Percentiles rank a stretch among this genome's conserved stretches.
phyloP scores from a whole-genome alignment of 2,888 invertebrate genomes.

The Cartodere bifasciata region DNA sequence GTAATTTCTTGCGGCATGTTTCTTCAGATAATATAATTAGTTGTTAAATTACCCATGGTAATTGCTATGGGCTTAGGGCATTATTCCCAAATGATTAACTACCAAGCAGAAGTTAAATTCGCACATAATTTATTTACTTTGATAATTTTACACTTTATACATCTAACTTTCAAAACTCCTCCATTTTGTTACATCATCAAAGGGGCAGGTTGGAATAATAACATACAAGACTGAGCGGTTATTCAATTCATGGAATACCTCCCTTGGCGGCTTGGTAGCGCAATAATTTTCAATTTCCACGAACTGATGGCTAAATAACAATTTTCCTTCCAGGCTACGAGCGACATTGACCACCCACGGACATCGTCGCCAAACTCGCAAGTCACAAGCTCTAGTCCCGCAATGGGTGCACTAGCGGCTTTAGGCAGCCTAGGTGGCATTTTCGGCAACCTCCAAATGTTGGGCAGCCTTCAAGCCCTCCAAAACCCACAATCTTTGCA shows the following conservation, averaged over 20 bases:
- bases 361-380: conserved; percentile 31
- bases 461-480: conserved; percentile 38
- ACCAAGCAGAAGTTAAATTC: conserved; percentile 13
- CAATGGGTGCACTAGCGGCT: conserved; percentile 38
- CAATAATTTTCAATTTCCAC: neutral
- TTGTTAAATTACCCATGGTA: conserved; percentile 23
- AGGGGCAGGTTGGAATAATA: no score
- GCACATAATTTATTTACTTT: conserved; percentile 13
- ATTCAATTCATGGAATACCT: no score
- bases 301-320: conserved; percentile 5
- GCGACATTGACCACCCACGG: conserved; percentile 28
- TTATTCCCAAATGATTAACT: conserved; percentile 12
- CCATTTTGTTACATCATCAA: no score
- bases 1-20: conserved; percentile 17
- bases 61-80: conserved; percentile 17
- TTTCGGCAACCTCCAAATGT: conserved; percentile 32
- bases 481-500: conserved; percentile 52
- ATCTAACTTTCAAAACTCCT: conserved; percentile 3
- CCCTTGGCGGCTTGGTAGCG: no score
- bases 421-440: conserved; percentile 33
- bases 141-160: conserved; percentile 5
- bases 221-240: no score
- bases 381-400: conserved; percentile 32
- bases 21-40: conserved; percentile 21
- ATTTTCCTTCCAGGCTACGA: conserved; percentile 29